phyloP scores from a whole-genome alignment of 2,888 invertebrate genomes.

The Nomada ferruginata region DNA sequence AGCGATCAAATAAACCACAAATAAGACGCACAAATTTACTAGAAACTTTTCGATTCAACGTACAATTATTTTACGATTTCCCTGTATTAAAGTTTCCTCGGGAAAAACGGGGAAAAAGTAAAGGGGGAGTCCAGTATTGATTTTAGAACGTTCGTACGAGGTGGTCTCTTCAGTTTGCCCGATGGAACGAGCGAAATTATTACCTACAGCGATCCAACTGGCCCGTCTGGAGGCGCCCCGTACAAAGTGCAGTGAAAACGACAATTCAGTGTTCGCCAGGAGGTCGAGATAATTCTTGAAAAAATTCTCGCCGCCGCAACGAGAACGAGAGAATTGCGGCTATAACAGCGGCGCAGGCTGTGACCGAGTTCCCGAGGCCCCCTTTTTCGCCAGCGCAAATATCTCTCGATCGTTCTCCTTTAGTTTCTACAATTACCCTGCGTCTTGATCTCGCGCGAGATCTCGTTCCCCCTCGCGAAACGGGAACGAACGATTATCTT shows the following conservation, averaged over 20 bases:
- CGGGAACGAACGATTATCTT: slow-evolving; percentile 48
- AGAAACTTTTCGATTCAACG: neutral
- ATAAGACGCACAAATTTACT: no score
- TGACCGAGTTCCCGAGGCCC: slow-evolving; percentile 48
- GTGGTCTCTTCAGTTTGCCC: neutral
- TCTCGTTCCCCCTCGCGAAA: slow-evolving; percentile 14
- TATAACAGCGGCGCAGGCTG: slow-evolving; percentile 3
- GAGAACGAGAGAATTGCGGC: slow-evolving; percentile 19
- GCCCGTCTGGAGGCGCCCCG: neutral
- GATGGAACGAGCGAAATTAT: slow-evolving; percentile 19
- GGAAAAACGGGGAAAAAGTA: no score
- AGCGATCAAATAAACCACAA: no score
- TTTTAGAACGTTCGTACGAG: neutral
- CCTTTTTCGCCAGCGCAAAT: slow-evolving; percentile 24
- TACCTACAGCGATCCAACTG: neutral
- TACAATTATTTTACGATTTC: neutral
- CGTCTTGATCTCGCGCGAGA: slow-evolving; percentile 30
- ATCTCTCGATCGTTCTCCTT: slow-evolving; percentile 54
- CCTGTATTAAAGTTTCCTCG: neutral
- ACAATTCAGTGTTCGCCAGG: slow-evolving; percentile 7
- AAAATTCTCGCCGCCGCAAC: slow-evolving; percentile 11
- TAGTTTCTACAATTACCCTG: slow-evolving; percentile 41
- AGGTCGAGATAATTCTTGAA: slow-evolving; percentile 27
- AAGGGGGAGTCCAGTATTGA: neutral
- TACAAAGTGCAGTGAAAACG: slow-evolving; percentile 15